A percentile compares a stretch with the other conserved stretches of the same genome.
These are phyloP conservation scores for Bruchidius siliquastri DNA, from an alignment of 2,888 invertebrate genomes.

Conservation along the genomic window DNA sequence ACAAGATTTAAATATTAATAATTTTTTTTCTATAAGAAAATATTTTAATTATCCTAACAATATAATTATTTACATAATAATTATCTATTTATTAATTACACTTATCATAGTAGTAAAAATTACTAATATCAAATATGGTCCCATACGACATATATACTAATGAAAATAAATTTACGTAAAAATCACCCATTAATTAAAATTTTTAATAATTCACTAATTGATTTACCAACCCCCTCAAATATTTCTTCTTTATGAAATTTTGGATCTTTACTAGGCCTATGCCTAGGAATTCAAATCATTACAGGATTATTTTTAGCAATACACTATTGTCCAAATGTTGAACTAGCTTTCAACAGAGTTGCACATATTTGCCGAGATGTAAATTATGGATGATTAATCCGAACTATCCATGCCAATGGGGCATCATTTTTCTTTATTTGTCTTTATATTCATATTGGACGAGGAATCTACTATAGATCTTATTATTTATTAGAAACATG, in stretches of 20 bases:
- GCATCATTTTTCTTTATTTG: slow-evolving; percentile 70
- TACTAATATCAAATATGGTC: slow-evolving; percentile 53
- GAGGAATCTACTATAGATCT: slow-evolving; percentile 55
- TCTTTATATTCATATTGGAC: slow-evolving; percentile 64
- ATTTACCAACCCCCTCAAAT: slow-evolving; percentile 58
- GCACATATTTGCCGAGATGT: slow-evolving; percentile 67
- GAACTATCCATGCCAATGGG: slow-evolving; percentile 64
- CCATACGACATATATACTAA: slow-evolving; percentile 51
- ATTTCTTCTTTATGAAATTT: slow-evolving; percentile 66
- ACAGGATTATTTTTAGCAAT: slow-evolving; percentile 66
- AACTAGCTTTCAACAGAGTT: slow-evolving; percentile 61
- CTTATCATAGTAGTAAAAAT: slow-evolving; percentile 58
- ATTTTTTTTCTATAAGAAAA: too few species aligned
- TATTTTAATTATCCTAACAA: too few species aligned
- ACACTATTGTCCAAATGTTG: slow-evolving; percentile 62
- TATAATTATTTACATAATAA: slow-evolving; percentile 51
- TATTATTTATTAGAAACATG: slow-evolving; percentile 55
- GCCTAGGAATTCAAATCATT: slow-evolving; percentile 61
- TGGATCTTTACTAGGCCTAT: slow-evolving; percentile 61
- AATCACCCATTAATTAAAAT: slow-evolving; percentile 54
- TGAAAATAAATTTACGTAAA: slow-evolving; percentile 51
- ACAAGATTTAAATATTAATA: too few species aligned
- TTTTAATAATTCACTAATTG: slow-evolving; percentile 56
- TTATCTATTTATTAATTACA: slow-evolving; percentile 56
- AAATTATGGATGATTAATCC: slow-evolving; percentile 64